Conservation (phyloP, 2,888 invertebrate genomes). For the Phragmatobia fuliginosa region DNA sequence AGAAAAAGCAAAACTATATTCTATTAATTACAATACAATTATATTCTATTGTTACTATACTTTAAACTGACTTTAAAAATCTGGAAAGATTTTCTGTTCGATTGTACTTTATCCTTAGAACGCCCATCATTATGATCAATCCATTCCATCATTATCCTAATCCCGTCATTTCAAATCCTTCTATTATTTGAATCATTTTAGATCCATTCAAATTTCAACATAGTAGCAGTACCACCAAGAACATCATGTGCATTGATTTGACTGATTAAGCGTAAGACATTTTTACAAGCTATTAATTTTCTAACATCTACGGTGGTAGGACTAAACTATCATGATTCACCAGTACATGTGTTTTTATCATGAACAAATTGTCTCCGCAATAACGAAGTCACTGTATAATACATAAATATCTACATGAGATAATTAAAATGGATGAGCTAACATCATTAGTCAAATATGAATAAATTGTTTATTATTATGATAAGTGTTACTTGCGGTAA, state of each 20-base stretch:
- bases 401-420: background rate
- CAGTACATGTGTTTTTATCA: background rate
- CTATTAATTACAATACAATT: too few species aligned
- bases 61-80: background rate
- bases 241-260: too few species aligned
- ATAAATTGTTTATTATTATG: constrained; percentile 1
- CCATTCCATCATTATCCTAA: too few species aligned
- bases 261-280: too few species aligned
- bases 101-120: background rate
- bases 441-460: background rate
- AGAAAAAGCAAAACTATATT: too few species aligned
- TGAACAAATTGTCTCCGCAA: background rate
- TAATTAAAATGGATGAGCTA: background rate
- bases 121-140: background rate
- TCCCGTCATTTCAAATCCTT: too few species aligned
- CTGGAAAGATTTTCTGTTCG: background rate
- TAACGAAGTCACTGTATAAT: background rate
- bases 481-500: background rate
- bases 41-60: background rate
- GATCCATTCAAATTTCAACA: too few species aligned
- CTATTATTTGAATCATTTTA: too few species aligned
- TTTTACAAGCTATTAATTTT: background rate
- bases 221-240: too few species aligned
- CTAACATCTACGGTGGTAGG: background rate
- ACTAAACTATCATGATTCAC: background rate